Evolutionary conservation across 2,113 vertebrate genomes (phyloP), one percentile per base, ranked within the genome.

Genomic region (Lampris megalopsis): DNA sequence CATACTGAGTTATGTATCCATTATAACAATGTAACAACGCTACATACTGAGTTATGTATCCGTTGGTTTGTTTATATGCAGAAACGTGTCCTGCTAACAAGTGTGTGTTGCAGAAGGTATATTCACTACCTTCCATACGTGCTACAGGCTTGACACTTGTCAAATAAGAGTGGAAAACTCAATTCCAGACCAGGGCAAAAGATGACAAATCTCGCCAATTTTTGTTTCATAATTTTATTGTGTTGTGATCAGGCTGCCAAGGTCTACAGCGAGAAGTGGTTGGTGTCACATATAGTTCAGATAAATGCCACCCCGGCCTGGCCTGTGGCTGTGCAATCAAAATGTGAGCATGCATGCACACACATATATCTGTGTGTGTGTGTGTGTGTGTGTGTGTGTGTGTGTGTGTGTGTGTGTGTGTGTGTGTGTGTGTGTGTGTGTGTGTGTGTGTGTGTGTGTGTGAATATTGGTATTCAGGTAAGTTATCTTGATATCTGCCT

Each of bases 201-300:
- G 67, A 56, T 13, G 2, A 71, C 49, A 47, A 54, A 41, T 57
- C 70, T 63, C 59, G 10, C 42, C 37, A 38, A 40, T 66, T 40
- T 61, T 76, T 73, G n/a, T 63, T 52, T 67, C 54, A 53, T 63
- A 4, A 2, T 78, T 69, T 61, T 58, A 40, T 68, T 60, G 71
- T 60, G 60, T 48, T 5, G 70, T 71, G 68, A 48, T 2, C 1
- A 7, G 75, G 65, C 71, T 77, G 80, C 78, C 58, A 68, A 58
- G 74, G 48, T 63, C 66, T n/a, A 68, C 80, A 65, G 52, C 75
- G 56, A 75, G 75, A 75, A 69, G 58, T 41, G 71, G 53, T 63
- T 62, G 6, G 36, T 68, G 68, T 82, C 70, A 73, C 40, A 78
- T 82, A 71, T 86, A 37, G 68, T 77, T 75, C 64, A 41, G 59